Evolutionary conservation across 2,797 vertebrate genomes (phyloP).

Genomic region (Oryzias sinensis): DNA sequence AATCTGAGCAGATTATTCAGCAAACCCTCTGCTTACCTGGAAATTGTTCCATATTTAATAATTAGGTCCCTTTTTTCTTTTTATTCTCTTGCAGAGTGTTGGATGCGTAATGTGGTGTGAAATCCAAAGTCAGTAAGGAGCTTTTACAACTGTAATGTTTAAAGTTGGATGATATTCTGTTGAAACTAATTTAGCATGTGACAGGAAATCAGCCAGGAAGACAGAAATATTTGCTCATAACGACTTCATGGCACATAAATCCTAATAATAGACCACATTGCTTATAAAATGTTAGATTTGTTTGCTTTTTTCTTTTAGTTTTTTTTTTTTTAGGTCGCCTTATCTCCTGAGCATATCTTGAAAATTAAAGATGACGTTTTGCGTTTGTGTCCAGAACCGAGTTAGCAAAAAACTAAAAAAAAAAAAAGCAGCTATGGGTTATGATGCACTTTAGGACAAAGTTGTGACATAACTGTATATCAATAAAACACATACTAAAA

Average conservation of each 20-base stretch:
- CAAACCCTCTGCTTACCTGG: constrained; percentile 56
- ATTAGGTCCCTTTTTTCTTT: constrained; percentile 58
- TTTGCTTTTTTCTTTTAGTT: constrained; percentile 1
- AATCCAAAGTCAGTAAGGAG: constrained; percentile 44
- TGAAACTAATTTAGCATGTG: constrained; percentile 8
- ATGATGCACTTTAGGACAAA: constrained; percentile 16
- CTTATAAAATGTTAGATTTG: constrained; percentile 10
- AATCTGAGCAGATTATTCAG: constrained; percentile 62
- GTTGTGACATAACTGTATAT: constrained; percentile 52
- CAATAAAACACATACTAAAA: constrained; percentile 50
- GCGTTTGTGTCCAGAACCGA: constrained; percentile 15
- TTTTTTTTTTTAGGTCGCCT: constrained; percentile 25
- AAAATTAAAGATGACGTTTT: constrained; percentile 5
- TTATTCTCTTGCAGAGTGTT: constrained; percentile 67
- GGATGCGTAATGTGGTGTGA: constrained; percentile 36
- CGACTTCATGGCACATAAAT: constrained; percentile 19
- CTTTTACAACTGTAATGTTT: constrained; percentile 1
- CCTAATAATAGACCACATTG: constrained; percentile 13
- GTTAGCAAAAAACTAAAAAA: constrained; percentile 29
- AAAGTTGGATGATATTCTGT: constrained; percentile 13
- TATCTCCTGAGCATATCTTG: constrained; percentile 40
- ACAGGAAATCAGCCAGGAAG: not conserved
- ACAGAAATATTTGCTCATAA: constrained; percentile 3
- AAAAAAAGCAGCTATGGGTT: constrained; percentile 19
- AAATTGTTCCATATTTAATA: constrained; percentile 76